Percentiles rank a stretch among this genome's conserved stretches.
These are phyloP conservation scores for Myopa tessellatipennis DNA, from an alignment of 2,888 invertebrate genomes.

Conservation along the genomic window DNA sequence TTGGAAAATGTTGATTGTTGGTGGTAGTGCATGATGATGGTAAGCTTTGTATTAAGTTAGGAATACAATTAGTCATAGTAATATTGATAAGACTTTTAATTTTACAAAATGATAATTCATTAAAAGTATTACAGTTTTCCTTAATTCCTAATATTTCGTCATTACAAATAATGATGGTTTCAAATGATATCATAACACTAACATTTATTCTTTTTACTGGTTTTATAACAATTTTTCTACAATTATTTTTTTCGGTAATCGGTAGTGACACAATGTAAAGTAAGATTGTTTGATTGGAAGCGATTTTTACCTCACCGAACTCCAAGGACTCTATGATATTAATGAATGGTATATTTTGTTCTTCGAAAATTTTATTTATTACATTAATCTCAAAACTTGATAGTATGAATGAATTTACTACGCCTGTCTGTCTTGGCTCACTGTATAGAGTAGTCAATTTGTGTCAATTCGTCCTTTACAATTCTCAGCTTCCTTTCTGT, in stretches of 20 bases:
- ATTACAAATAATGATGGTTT: constrained; percentile 39
- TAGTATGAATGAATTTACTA: constrained; percentile 47
- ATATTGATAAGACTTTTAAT: constrained; percentile 30
- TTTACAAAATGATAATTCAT: constrained; percentile 45
- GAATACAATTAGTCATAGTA: constrained; percentile 7
- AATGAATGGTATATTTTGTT: constrained; percentile 43
- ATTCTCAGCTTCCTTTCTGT: constrained; percentile 43
- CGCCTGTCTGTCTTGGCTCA: constrained; percentile 45
- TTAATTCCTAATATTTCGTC: constrained; percentile 36
- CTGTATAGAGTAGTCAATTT: constrained; percentile 44
- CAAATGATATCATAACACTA: constrained; percentile 42
- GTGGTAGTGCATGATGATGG: constrained; percentile 11
- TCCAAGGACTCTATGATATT: constrained; percentile 44
- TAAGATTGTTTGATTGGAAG: constrained; percentile 40
- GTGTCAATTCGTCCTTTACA: constrained; percentile 43
- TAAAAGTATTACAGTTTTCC: constrained; percentile 42
- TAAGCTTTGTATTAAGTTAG: constrained; percentile 8
- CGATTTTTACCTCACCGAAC: constrained; percentile 43
- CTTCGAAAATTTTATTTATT: constrained; percentile 39
- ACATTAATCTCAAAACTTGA: constrained; percentile 43
- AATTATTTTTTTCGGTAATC: constrained; percentile 37
- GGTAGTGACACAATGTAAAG: constrained; percentile 43
- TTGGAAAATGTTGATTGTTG: constrained; percentile 12
- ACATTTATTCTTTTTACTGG: constrained; percentile 40
- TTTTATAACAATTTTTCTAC: constrained; percentile 43